Evolutionary conservation across 2,797 vertebrate species (phyloP), one percentile per base, ranked within the genome.

Genomic region (Loriculus beryllinus): DNA sequence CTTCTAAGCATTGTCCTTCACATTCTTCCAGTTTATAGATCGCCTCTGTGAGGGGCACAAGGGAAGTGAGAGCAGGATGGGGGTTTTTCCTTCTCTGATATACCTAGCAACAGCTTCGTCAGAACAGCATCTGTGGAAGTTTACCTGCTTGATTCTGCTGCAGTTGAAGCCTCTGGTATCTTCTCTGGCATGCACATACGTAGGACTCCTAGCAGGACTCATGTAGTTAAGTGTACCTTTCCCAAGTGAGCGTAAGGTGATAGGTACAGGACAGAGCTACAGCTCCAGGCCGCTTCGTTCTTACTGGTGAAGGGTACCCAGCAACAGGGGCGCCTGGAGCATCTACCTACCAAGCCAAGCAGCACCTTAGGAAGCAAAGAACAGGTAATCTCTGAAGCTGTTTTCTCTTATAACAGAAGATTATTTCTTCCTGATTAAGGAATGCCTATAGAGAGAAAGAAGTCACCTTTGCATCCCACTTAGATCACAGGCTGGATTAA

Each of bases 211-310:
- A 21, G 48, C 31, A 56, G 67, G 52, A 68, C 56, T 54, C 47
- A 47, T 6, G 40, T 17, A 15, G n/a, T 35, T 3, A 7, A 7
- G 18, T 7, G 5, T 12, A 5, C 3, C 48, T 60, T 65, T 62
- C 33, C 52, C 3, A 1, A 29, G 26, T 54, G 5, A 43, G 18
- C 1, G 18, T 2, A 8, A 45, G 12, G 20, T 10, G 15, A 12
- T 25, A 18, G 45, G 3, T 22, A 45, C 12, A 1, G 51, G 35
- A 3, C 14, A 43, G 48, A 51, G 40, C 52, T 10, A 3, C n/a
- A 67, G 57, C n/a, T 10, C 40, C 19, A 77, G 54, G 35, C 21
- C 21, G 2, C 3, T 19, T 7, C 20, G 3, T 7, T 60, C 65
- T 12, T 7, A 7, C 10, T 19, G 21, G 7, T 29, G 37, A 57